Evolutionary conservation across 2,797 vertebrate genomes (phyloP).

Genomic region (Sebastes minor): DNA sequence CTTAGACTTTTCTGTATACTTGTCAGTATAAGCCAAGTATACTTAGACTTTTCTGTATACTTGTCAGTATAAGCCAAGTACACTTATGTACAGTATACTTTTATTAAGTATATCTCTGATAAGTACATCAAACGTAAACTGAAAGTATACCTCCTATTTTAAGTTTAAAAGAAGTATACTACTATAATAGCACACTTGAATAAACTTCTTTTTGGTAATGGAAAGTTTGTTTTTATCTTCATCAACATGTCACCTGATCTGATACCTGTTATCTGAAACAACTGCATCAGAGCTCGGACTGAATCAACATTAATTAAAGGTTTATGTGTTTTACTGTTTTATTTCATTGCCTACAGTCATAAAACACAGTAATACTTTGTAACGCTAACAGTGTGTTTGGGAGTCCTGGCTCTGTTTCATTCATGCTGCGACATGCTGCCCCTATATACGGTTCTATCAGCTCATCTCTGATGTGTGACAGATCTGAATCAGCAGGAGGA

Average conservation of each 20-base stretch:
- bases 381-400: background rate
- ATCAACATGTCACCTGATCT: background rate
- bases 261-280: background rate
- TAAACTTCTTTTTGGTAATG: too few species aligned
- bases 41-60: too few species aligned
- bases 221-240: background rate
- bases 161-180: too few species aligned
- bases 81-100: too few species aligned
- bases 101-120: too few species aligned
- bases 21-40: too few species aligned
- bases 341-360: background rate
- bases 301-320: background rate
- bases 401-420: background rate
- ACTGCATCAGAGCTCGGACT: background rate
- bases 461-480: slow-evolving; percentile 60
- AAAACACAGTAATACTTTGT: background rate
- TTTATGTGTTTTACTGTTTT: background rate
- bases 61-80: too few species aligned
- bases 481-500: slow-evolving; percentile 19
- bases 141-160: too few species aligned
- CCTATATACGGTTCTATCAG: slow-evolving; percentile 26
- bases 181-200: too few species aligned
- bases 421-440: slow-evolving; percentile 54
- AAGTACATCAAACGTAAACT: too few species aligned
- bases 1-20: too few species aligned